A percentile compares a stretch with the other conserved stretches of the same genome.
phyloP scores from a whole-genome alignment of 2,113 vertebrate genomes.

The Burhinus bistriatus region DNA sequence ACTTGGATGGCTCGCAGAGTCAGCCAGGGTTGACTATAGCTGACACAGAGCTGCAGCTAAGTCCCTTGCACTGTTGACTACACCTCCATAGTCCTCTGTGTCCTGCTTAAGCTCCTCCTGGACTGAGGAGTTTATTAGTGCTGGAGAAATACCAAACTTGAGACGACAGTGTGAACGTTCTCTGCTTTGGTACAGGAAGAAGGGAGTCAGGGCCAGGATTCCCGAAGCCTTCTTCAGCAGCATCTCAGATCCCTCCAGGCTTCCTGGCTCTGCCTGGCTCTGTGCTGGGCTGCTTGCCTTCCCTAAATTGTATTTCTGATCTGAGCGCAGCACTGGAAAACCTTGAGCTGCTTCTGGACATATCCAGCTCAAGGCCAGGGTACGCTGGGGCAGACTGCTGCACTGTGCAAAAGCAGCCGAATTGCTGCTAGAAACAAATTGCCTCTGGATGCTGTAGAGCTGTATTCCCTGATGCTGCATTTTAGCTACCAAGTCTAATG shows the following conservation, averaged over 20 bases:
- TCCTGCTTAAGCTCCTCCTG: background rate
- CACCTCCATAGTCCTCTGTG: fast-evolving
- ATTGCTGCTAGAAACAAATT: background rate
- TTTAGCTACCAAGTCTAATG: background rate
- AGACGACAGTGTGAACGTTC: fast-evolving
- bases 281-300: background rate
- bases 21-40: background rate
- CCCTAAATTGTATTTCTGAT: background rate
- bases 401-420: background rate
- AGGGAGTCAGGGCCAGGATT: background rate
- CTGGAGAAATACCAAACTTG: background rate
- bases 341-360: background rate
- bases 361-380: background rate
- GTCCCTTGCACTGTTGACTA: background rate
- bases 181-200: background rate
- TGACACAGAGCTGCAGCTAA: background rate
- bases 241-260: background rate
- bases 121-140: background rate
- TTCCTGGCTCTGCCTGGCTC: background rate
- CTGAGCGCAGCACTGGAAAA: fast-evolving
- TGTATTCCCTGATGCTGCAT: fast-evolving
- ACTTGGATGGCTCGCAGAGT: background rate
- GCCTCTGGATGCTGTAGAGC: background rate
- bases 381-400: background rate
- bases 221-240: background rate